Conservation (phyloP, 2,888 invertebrate genomes). For the Dicyrtomina minuta region DNA sequence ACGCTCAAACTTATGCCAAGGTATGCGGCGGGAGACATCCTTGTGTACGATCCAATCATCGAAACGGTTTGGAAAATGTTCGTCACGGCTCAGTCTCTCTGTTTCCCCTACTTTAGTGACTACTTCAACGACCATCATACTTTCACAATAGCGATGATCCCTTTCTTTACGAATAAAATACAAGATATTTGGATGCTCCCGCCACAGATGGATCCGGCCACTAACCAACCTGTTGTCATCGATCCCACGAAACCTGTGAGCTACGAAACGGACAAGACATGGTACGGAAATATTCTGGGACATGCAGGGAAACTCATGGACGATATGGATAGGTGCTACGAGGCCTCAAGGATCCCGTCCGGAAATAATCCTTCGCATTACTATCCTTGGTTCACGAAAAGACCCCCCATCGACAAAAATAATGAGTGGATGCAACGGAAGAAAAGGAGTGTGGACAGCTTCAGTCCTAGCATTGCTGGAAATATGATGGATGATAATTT, state of each 20-base stretch:
- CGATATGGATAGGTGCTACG: background rate
- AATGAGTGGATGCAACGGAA: no score
- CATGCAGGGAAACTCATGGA: background rate
- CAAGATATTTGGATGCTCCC: slow-evolving; percentile 30
- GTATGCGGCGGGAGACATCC: no score
- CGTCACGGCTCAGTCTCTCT: slow-evolving; percentile 32
- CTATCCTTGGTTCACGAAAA: no score
- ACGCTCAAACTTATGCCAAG: no score
- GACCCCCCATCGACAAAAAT: no score
- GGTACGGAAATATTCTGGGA: background rate
- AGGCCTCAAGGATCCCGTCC: background rate
- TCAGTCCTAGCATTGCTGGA: no score
- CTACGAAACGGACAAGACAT: background rate
- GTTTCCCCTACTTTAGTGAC: slow-evolving; percentile 30
- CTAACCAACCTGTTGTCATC: background rate
- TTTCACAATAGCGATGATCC: slow-evolving; percentile 29
- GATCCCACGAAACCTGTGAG: no score
- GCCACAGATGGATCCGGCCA: no score
- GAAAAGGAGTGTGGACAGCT: no score
- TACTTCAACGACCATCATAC: slow-evolving; percentile 40
- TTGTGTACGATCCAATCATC: slow-evolving; percentile 24
- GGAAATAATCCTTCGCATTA: no score
- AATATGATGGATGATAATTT: no score
- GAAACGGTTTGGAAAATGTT: slow-evolving; percentile 36
- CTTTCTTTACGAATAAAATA: slow-evolving; percentile 36